Conservation (phyloP, 2,888 invertebrate species). For the Cactoblastis cactorum region DNA sequence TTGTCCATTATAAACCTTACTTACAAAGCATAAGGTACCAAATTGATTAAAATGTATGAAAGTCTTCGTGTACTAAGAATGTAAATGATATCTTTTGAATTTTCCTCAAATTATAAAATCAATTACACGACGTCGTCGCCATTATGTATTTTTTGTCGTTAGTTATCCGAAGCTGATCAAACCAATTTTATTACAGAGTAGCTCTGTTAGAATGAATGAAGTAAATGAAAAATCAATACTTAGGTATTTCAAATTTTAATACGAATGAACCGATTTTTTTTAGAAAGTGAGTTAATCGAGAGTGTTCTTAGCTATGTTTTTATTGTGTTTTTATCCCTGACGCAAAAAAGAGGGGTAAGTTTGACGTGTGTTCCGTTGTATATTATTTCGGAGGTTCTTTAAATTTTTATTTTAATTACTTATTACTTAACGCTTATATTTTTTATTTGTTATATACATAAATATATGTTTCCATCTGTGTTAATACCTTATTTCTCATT, state of each 20-base stretch:
- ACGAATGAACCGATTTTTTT: too few species aligned
- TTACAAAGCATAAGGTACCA: background rate
- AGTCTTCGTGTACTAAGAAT: constrained; percentile 30
- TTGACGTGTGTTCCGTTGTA: too few species aligned
- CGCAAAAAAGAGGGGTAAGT: too few species aligned
- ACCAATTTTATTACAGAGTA: constrained; percentile 1
- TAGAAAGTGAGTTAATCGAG: too few species aligned
- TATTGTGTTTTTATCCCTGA: too few species aligned
- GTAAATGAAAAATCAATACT: background rate
- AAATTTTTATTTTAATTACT: too few species aligned
- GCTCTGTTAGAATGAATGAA: background rate
- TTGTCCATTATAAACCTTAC: background rate
- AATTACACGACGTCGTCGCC: constrained; percentile 49
- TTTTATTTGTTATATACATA: too few species aligned
- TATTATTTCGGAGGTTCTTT: too few species aligned
- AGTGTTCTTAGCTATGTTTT: too few species aligned
- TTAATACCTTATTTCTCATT: too few species aligned
- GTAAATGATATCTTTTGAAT: constrained; percentile 49
- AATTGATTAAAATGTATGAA: background rate
- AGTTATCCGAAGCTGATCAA: constrained; percentile 10
- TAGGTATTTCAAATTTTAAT: background rate
- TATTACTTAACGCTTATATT: too few species aligned
- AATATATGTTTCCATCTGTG: too few species aligned
- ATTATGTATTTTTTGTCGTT: constrained; percentile 6
- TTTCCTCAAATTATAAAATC: constrained; percentile 63